phyloP scores from a whole-genome alignment of 1,140 invertebrate genomes.

The Myzus persicae region DNA sequence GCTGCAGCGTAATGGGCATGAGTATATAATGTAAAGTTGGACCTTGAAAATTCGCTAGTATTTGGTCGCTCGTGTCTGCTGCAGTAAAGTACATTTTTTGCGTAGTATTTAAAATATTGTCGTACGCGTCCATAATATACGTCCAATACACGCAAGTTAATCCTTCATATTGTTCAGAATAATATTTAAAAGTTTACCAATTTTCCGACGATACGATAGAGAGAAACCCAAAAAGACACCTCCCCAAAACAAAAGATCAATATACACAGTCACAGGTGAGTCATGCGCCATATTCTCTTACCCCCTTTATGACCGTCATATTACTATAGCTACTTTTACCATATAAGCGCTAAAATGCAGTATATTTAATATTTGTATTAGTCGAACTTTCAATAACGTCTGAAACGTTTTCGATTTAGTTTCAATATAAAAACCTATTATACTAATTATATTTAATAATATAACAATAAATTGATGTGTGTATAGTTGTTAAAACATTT shows the following conservation, averaged over 20 bases:
- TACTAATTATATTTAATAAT: neutral
- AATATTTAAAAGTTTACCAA: neutral
- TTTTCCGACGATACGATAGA: neutral
- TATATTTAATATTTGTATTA: neutral
- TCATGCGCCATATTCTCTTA: constrained; percentile 37
- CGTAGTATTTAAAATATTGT: neutral
- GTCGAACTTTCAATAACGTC: neutral
- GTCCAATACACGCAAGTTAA: neutral
- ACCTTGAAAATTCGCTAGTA: constrained; percentile 52
- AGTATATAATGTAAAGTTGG: constrained; percentile 19
- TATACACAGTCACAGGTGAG: constrained; percentile 47
- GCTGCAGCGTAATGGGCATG: neutral
- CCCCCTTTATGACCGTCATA: constrained; percentile 13
- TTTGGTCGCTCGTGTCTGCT: constrained; percentile 22
- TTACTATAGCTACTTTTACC: neutral
- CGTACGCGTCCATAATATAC: neutral
- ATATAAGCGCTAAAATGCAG: neutral
- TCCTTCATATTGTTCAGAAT: neutral
- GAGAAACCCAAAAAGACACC: constrained; percentile 30
- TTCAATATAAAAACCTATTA: no score
- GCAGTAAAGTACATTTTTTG: neutral
- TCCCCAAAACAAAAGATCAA: constrained; percentile 52
- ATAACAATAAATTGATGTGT: no score
- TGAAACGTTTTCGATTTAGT: no score
- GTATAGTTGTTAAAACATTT: neutral